These are phyloP conservation scores for Noctua fimbriata DNA, from an alignment of 2,888 invertebrate species.

Conservation along the genomic window DNA sequence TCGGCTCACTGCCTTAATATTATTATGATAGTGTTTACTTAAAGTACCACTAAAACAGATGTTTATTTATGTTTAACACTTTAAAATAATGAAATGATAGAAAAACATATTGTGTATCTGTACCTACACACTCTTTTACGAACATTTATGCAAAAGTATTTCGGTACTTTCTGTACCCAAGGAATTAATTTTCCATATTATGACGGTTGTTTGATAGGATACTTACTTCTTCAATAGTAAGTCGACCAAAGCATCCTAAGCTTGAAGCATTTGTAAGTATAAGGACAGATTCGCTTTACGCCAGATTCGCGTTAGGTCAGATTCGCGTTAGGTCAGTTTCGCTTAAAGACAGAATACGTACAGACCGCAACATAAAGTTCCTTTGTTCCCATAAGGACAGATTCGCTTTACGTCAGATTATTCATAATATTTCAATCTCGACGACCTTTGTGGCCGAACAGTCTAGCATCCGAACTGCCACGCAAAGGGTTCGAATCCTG, in stretches of 20 bases:
- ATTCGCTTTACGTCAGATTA: too few relatives aligned
- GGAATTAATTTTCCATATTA: background rate
- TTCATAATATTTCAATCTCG: too few relatives aligned
- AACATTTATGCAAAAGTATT: background rate
- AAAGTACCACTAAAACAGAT: background rate
- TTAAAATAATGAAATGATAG: background rate
- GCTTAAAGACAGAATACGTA: too few relatives aligned
- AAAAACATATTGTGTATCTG: background rate
- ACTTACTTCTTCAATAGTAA: background rate
- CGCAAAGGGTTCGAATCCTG: too few relatives aligned
- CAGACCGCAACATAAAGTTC: too few relatives aligned
- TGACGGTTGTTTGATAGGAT: background rate
- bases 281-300: too few relatives aligned
- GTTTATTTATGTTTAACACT: background rate
- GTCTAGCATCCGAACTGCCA: too few relatives aligned
- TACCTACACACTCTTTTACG: background rate
- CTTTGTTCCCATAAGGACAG: too few relatives aligned
- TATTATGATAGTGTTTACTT: conserved; percentile 16
- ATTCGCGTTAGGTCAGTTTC: too few relatives aligned
- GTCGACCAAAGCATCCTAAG: background rate
- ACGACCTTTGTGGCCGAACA: too few relatives aligned
- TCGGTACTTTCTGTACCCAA: background rate
- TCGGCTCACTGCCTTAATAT: conserved; percentile 8
- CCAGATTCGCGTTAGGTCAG: too few relatives aligned
- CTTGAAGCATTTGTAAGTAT: too few relatives aligned